Percentiles rank a stretch among this genome's conserved stretches.
Evolutionary conservation across 2,888 invertebrate species (phyloP).

Genomic region (Entomobrya multifasciata): DNA sequence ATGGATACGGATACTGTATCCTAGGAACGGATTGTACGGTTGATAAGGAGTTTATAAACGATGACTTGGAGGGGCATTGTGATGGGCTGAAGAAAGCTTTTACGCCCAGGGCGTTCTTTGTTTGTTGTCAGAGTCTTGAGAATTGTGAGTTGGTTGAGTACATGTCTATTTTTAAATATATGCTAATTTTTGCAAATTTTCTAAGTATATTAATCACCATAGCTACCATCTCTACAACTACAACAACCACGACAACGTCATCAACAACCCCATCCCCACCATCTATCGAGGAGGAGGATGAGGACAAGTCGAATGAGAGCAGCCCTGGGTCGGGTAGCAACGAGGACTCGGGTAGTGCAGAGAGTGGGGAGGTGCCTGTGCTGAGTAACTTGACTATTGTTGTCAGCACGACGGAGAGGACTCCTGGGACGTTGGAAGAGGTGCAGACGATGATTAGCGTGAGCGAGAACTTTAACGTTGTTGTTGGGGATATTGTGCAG

Average conservation of each 20-base stretch:
- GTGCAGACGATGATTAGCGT: conserved; percentile 66
- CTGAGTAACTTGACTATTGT: background rate
- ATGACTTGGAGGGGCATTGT: conserved; percentile 81
- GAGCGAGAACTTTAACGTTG: conserved; percentile 22
- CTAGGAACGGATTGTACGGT: conserved; percentile 81
- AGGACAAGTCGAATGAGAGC: conserved; percentile 61
- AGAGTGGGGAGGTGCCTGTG: conserved; percentile 25
- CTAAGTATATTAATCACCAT: background rate
- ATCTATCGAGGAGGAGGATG: conserved; percentile 71
- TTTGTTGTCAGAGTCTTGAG: conserved; percentile 80
- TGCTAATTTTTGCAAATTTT: too few relatives aligned
- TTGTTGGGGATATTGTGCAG: background rate
- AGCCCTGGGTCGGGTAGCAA: conserved; percentile 27
- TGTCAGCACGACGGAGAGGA: background rate
- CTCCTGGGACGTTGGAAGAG: conserved; percentile 56
- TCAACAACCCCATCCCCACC: conserved; percentile 40
- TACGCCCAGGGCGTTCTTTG: conserved; percentile 81
- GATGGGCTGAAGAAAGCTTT: conserved; percentile 81
- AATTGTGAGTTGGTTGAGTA: too few relatives aligned
- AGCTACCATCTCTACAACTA: conserved; percentile 67
- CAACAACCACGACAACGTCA: conserved; percentile 68
- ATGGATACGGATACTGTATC: conserved; percentile 81
- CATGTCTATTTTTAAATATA: too few relatives aligned
- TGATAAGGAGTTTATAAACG: conserved; percentile 81
- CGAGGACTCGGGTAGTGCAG: conserved; percentile 17